Percentiles rank a stretch among this genome's conserved stretches.
Evolutionary conservation across 2,888 invertebrate genomes (phyloP).

Genomic region (Leptinotarsa haldemani): DNA sequence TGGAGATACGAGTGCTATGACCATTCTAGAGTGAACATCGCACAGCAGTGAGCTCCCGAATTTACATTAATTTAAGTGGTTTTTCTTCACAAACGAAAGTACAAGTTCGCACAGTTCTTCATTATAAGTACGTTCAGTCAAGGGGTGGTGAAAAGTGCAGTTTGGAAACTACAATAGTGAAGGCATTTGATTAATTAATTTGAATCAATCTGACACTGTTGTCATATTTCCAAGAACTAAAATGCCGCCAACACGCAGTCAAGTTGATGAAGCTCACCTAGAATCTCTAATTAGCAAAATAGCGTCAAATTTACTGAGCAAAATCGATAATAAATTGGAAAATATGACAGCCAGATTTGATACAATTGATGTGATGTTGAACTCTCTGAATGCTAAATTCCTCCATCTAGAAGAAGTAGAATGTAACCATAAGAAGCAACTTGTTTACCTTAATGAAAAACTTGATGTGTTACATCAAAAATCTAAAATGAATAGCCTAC

Average conservation of each 20-base stretch:
- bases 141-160: no score
- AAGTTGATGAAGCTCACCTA: no score
- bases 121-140: slow-evolving; percentile 1
- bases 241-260: no score
- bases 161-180: no score
- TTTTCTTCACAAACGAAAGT: slow-evolving; percentile 1
- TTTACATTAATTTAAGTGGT: slow-evolving; percentile 4
- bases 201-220: no score
- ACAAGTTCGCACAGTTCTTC: slow-evolving; percentile 20
- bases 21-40: slow-evolving; percentile 10
- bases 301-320: slow-evolving; percentile 18
- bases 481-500: slow-evolving; percentile 15
- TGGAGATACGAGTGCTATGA: no score
- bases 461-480: slow-evolving; percentile 19
- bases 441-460: slow-evolving; percentile 11
- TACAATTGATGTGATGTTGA: slow-evolving; percentile 18
- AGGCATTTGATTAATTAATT: no score
- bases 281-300: no score
- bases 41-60: slow-evolving; percentile 8
- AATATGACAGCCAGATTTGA: slow-evolving; percentile 18
- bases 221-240: no score
- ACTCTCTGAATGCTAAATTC: slow-evolving; percentile 19
- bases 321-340: slow-evolving; percentile 16
- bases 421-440: slow-evolving; percentile 9
- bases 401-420: slow-evolving; percentile 13